These are phyloP conservation scores for Aptenodytes patagonicus DNA, from an alignment of 2,113 vertebrate genomes.

Conservation along the genomic window DNA sequence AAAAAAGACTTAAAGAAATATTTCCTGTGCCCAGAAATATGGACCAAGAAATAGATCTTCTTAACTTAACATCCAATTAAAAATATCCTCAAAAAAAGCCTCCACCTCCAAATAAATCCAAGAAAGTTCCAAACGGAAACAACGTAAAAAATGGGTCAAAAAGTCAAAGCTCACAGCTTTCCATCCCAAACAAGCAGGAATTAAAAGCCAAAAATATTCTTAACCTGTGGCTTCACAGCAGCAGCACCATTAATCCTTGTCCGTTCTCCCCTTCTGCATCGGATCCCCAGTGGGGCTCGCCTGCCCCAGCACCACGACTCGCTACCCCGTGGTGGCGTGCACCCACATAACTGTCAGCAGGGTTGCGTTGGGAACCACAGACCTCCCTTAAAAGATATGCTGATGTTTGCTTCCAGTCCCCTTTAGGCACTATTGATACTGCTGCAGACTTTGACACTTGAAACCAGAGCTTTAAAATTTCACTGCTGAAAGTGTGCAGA, in stretches of 20 bases:
- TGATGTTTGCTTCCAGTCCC: not conserved
- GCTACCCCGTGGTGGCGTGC: fast-evolving
- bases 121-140: not conserved
- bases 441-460: not conserved
- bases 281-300: fast-evolving
- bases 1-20: not conserved
- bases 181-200: not conserved
- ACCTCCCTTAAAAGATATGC: not conserved
- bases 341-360: not conserved
- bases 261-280: not conserved
- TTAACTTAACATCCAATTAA: not conserved
- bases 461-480: not conserved
- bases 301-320: fast-evolving
- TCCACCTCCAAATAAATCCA: not conserved
- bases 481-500: not conserved
- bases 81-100: not conserved
- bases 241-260: not conserved
- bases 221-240: not conserved
- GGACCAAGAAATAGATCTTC: not conserved
- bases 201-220: not conserved
- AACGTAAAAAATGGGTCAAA: not conserved
- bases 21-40: not conserved
- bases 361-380: not conserved
- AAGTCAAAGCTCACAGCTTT: not conserved
- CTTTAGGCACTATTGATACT: not conserved